A percentile compares a stretch with the other conserved stretches of the same genome.
These are phyloP conservation scores for Chrysolina oricalcia DNA, from an alignment of 2,888 invertebrate genomes.

Conservation along the genomic window DNA sequence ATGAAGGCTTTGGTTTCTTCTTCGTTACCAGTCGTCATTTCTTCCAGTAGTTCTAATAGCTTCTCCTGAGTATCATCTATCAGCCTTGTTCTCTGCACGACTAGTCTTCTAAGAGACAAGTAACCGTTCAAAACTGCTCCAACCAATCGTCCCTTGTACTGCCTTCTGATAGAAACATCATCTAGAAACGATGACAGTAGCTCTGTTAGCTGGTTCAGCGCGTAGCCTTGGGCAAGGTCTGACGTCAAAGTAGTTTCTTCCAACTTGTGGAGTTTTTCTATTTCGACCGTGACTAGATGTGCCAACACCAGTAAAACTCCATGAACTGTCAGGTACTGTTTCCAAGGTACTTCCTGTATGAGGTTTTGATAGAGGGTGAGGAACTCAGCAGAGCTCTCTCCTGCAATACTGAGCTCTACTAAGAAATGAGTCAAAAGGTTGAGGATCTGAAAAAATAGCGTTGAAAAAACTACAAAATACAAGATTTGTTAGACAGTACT, in stretches of 20 bases:
- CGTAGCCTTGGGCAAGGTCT: slow-evolving; percentile 94
- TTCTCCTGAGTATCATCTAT: slow-evolving; percentile 98
- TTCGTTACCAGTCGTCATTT: slow-evolving; percentile 91
- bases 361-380: slow-evolving; percentile 89
- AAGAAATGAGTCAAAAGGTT: slow-evolving; percentile 91
- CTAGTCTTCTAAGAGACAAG: slow-evolving; percentile 89
- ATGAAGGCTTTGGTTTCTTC: slow-evolving; percentile 97
- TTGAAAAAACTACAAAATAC: not conserved
- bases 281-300: slow-evolving; percentile 89
- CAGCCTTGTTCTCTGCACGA: slow-evolving; percentile 94
- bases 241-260: slow-evolving; percentile 95
- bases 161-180: slow-evolving; percentile 88
- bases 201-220: slow-evolving; percentile 89
- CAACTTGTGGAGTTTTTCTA: slow-evolving; percentile 88
- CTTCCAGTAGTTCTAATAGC: slow-evolving; percentile 91
- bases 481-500: slow-evolving; percentile 25
- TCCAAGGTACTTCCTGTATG: slow-evolving; percentile 92
- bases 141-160: slow-evolving; percentile 88
- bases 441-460: slow-evolving; percentile 74
- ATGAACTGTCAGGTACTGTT: slow-evolving; percentile 91
- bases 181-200: slow-evolving; percentile 91
- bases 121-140: slow-evolving; percentile 96
- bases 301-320: slow-evolving; percentile 87
- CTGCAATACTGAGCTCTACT: slow-evolving; percentile 88
- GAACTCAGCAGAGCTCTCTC: slow-evolving; percentile 95